Evolutionary conservation across 2,888 invertebrate genomes (phyloP).

Genomic region (Altica lythri): DNA sequence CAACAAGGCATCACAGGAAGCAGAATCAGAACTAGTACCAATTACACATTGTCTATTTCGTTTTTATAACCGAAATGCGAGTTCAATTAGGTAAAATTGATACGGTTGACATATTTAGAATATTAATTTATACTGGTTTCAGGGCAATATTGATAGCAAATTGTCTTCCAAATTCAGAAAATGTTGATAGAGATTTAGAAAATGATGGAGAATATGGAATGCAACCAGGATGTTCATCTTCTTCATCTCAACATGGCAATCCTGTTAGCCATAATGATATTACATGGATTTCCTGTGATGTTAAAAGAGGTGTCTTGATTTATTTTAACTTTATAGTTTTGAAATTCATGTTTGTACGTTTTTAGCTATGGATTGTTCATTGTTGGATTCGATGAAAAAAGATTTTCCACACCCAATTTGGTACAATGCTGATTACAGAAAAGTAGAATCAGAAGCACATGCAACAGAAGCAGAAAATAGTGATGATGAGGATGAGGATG

Average conservation of each 20-base stretch:
- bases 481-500: constrained; percentile 45
- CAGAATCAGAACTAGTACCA: constrained; percentile 77
- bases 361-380: constrained; percentile 21
- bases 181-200: constrained; percentile 48
- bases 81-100: constrained; percentile 66
- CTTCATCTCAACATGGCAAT: constrained; percentile 57
- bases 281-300: constrained; percentile 41
- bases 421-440: constrained; percentile 67
- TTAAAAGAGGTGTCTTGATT: constrained; percentile 27
- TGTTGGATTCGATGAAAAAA: constrained; percentile 44
- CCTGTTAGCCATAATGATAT: constrained; percentile 62
- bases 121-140: not conserved
- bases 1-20: constrained; percentile 82
- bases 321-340: not conserved
- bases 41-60: constrained; percentile 71
- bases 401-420: constrained; percentile 64
- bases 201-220: constrained; percentile 33
- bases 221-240: constrained; percentile 35
- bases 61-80: constrained; percentile 81
- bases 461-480: constrained; percentile 33
- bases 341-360: not conserved
- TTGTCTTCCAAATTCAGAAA: constrained; percentile 61
- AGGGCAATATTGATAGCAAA: constrained; percentile 74
- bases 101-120: not conserved
- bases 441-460: constrained; percentile 57